Base-by-base conservation (phyloP, 2,113 vertebrate species). In the Callopanchax toddi region DNA sequence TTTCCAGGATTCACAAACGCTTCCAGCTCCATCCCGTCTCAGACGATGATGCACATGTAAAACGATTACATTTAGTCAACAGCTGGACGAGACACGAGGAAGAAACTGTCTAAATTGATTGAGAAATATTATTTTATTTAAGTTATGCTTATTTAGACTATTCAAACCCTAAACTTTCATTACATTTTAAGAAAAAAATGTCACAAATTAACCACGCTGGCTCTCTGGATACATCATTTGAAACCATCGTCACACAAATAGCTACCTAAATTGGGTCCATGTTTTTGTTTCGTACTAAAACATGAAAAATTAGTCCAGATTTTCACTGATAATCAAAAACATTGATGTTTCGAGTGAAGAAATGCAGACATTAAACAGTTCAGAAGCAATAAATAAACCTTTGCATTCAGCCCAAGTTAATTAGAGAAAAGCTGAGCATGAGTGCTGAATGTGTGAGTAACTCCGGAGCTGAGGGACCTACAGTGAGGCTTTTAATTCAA, bases 1-100 rank as follows among this genome's bases (percentile, higher is more conserved):
- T 93, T 92, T 91, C 83, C 85, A 87, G 89, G 89, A 87, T 92
- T 85, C 71, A 89, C 85, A 90, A 83, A 85, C 67, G 26, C 60
- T 36, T 34, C 54, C 57, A 39, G 22, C n/a, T 17, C 36, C 46
- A 17, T 25, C 4, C 20, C 23, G 39, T 42, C 49, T 60, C 74
- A 78, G 60, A 74, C 62, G 26, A 79, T 73, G 59, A 70, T 60
- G 60, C 60, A 58, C 40, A 76, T 60, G 67, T 80, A 76, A 71
- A 61, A 64, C 57, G 74, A 74, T 61, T 60, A 66, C 78, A 76
- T n/a, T n/a, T 60, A 51, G 45, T 64, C 40, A 63, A 7, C 29
- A 6, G 5, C 29, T 9, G n/a, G n/a, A 63, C 43, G 37, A 52
- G 25, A 63, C n/a, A 62, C 20, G 5, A 48, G 42, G 20, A 34